Base-by-base conservation (phyloP, 2,888 invertebrate species). In the Conus canariensis region DNA sequence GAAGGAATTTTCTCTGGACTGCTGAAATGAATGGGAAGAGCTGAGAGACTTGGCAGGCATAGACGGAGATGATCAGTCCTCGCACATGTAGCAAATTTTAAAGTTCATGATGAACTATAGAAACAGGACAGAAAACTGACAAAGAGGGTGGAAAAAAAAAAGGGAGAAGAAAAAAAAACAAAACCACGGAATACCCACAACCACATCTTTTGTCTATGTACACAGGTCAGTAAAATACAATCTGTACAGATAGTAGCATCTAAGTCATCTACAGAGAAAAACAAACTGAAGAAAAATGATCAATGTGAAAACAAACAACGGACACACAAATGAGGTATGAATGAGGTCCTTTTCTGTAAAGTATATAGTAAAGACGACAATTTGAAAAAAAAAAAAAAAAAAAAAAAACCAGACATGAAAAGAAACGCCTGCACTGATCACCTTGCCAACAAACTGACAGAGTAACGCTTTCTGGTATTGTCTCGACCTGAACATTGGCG, bases 251-350 rank as follows among this genome's bases (percentile, higher is more conserved):
- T 45, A 45, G 8, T 58, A 12, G 9, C 58, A 14, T 45, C 56
- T 45, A 85, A 59, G 59, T 85, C 80, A 19, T 83, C 82, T 83
- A 83, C 82, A 85, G 14, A 10, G 12, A 25, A 60, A 45, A 45
- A 45, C 45, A 45, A 45, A 45, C 45, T 45, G 45, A 45, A 45
- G 45, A 60, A n/a, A 85, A 60, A 85, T n/a, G 60, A 85, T 60
- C 10, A 14, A 85, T 60, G 25, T 60, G 25, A 60, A n/a, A 16
- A 25, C 25, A 45, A 85, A 64, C 10, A 19, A 58, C 22, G 19
- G 83, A 22, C 83, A 59, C 22, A 85, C 59, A 60, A 85, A 85
- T 85, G 85, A 85, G 85, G 85, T 85, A 85, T 14, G n/a, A n/a
- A 60, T 85, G 85, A 85, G 60, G 60, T 60, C 85, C 85, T 56